Percentiles rank a stretch among this genome's conserved stretches.
These are phyloP conservation scores for Gymnocheta viridis DNA, from an alignment of 2,888 invertebrate species.

Conservation along the genomic window DNA sequence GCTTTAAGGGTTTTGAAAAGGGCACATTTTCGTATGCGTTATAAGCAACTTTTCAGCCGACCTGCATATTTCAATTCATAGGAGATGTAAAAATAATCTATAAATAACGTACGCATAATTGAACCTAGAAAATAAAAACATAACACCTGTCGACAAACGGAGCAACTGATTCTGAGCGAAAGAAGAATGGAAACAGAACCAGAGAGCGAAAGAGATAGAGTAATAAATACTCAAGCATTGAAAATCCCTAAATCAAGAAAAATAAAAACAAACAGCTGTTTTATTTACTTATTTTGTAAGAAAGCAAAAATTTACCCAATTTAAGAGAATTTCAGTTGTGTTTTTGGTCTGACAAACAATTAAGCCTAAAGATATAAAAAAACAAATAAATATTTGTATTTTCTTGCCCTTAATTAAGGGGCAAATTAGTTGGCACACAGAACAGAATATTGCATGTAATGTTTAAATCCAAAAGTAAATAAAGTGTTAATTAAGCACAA, in stretches of 20 bases:
- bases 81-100: background rate
- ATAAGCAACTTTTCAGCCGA: background rate
- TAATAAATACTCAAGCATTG: background rate
- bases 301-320: background rate
- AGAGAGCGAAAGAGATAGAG: background rate
- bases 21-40: no score
- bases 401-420: constrained; percentile 9
- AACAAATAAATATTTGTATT: constrained; percentile 12
- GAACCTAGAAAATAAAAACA: constrained; percentile 29
- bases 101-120: constrained; percentile 17
- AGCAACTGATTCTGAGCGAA: constrained; percentile 23
- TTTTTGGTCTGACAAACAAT: background rate
- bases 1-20: no score
- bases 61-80: background rate
- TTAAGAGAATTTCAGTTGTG: constrained; percentile 30
- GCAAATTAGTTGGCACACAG: constrained; percentile 8
- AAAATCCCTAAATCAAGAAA: background rate
- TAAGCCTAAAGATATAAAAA: constrained; percentile 8
- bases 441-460: constrained; percentile 21
- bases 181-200: background rate
- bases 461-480: constrained; percentile 29
- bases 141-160: constrained; percentile 55
- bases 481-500: constrained; percentile 58
- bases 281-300: background rate
- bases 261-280: constrained; percentile 39